A percentile compares a stretch with the other conserved stretches of the same genome.
These are phyloP conservation scores for Psittacus erithacus DNA, from an alignment of 2,113 vertebrate species.

Conservation along the genomic window DNA sequence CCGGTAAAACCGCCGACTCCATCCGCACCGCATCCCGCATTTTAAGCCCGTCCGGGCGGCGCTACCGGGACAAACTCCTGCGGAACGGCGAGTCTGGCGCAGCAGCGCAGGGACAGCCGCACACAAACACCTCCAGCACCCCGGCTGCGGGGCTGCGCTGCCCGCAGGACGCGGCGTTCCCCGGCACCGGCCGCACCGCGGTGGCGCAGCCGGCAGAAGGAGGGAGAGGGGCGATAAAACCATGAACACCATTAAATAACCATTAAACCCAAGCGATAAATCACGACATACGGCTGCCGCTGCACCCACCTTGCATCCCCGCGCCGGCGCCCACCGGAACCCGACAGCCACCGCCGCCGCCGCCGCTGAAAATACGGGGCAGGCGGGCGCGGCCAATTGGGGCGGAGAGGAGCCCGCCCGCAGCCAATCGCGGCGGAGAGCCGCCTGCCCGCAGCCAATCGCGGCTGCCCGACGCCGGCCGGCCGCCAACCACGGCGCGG, in stretches of 20 bases:
- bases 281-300: background rate
- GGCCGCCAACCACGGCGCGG: conserved; percentile 67
- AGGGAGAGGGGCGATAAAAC: background rate
- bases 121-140: background rate
- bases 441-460: conserved; percentile 70
- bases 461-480: conserved; percentile 18
- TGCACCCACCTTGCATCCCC: conserved; percentile 79
- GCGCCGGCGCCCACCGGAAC: conserved; percentile 71
- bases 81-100: too few species aligned
- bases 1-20: background rate
- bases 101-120: background rate
- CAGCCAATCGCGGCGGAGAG: conserved; percentile 67
- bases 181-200: background rate
- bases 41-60: background rate
- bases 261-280: background rate
- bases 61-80: background rate
- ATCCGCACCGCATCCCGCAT: background rate
- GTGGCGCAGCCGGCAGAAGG: background rate
- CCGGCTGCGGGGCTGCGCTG: background rate
- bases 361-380: conserved; percentile 66
- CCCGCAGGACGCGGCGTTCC: background rate
- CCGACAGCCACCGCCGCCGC: background rate
- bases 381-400: conserved; percentile 69
- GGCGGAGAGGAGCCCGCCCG: background rate
- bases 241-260: background rate